Percentiles rank a stretch among this genome's conserved stretches.
phyloP scores from a whole-genome alignment of 2,888 invertebrate genomes.

The Aleiodes leptofemur region DNA sequence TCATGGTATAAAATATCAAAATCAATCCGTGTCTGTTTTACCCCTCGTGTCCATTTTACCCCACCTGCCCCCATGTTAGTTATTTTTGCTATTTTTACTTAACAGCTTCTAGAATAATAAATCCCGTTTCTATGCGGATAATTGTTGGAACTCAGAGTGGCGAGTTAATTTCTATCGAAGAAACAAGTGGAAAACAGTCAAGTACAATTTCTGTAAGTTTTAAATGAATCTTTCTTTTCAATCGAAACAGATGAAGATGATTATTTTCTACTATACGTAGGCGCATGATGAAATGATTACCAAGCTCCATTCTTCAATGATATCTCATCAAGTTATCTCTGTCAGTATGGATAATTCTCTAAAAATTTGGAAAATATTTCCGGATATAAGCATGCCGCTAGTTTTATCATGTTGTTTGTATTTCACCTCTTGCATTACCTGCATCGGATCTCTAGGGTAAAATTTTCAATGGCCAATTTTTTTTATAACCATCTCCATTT shows the following conservation, averaged over 20 bases:
- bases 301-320: slow-evolving; percentile 52
- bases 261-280: slow-evolving; percentile 40
- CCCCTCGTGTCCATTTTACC: no score
- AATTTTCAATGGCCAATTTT: not conserved
- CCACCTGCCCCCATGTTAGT: not conserved
- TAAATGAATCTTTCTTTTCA: not conserved
- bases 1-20: no score
- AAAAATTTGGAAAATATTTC: slow-evolving; percentile 63
- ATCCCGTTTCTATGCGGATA: slow-evolving; percentile 54
- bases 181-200: slow-evolving; percentile 56
- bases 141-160: slow-evolving; percentile 60
- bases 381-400: slow-evolving; percentile 55
- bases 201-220: slow-evolving; percentile 44
- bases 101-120: slow-evolving; percentile 52
- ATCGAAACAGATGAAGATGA: not conserved
- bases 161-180: slow-evolving; percentile 55
- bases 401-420: slow-evolving; percentile 55
- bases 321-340: slow-evolving; percentile 54
- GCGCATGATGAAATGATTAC: slow-evolving; percentile 58
- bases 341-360: slow-evolving; percentile 59
- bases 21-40: no score
- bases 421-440: slow-evolving; percentile 56
- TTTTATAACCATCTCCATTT: not conserved
- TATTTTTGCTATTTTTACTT: slow-evolving; percentile 4
- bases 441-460: slow-evolving; percentile 57